phyloP scores from a whole-genome alignment of 2,113 vertebrate species.

The Zosterops pallidus region DNA sequence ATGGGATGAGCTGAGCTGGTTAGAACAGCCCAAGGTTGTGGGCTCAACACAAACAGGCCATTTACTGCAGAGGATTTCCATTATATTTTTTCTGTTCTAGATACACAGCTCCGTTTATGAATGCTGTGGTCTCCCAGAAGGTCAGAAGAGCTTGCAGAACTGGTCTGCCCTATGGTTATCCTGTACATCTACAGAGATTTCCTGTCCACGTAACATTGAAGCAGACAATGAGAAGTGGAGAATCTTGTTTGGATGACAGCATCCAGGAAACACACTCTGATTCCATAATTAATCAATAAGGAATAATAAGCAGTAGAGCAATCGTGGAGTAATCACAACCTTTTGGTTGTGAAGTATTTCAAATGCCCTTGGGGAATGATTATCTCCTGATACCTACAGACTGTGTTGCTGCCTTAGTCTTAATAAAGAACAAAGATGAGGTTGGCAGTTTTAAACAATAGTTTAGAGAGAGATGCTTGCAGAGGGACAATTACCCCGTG shows the following conservation, averaged over 20 bases:
- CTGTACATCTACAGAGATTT: background rate
- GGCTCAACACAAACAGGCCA: background rate
- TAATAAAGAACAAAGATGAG: conserved; percentile 58
- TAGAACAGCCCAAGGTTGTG: background rate
- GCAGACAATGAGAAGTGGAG: background rate
- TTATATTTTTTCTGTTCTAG: background rate
- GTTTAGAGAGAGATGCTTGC: conserved; percentile 39
- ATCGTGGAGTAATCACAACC: conserved; percentile 58
- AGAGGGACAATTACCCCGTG: conserved; percentile 1
- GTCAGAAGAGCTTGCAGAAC: background rate
- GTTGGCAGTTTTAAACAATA: conserved; percentile 51
- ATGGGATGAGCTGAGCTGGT: background rate
- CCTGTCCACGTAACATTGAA: background rate
- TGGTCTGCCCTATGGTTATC: background rate
- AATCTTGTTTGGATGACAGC: background rate
- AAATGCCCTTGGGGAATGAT: conserved; percentile 55
- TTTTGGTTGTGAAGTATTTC: conserved; percentile 59
- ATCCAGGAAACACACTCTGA: conserved; percentile 16
- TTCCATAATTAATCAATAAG: conserved; percentile 64
- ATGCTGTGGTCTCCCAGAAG: background rate
- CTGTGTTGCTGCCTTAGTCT: conserved; percentile 28
- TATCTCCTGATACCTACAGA: conserved; percentile 59
- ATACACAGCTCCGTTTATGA: background rate
- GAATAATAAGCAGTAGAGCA: conserved; percentile 57
- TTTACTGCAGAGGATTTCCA: background rate